Evolutionary conservation across 2,797 vertebrate genomes (phyloP), one percentile per base, ranked within the genome.

Genomic region (Chromis chromis): DNA sequence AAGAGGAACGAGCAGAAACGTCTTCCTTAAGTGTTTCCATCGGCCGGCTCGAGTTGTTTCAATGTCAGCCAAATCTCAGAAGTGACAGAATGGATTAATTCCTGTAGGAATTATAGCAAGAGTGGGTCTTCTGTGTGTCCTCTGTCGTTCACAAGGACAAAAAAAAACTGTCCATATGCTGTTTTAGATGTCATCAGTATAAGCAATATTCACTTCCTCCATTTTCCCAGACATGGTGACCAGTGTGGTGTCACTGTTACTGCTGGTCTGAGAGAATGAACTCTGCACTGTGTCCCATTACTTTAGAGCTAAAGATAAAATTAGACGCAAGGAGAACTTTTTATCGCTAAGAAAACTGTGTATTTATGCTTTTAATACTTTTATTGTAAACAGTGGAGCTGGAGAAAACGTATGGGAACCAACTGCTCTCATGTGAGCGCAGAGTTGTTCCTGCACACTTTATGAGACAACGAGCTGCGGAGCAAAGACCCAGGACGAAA

Each of bases 21-120:
- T 66, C 54, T 66, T 77, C 10, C 57, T 79, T 56, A 82, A 86
- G 72, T 74, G 64, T 79, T 78, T 72, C 42, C 17, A 70, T 12
- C 19, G 48, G 73, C 13, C 19, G 48, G 73, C 48, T 79, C 16
- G 55, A 68, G 72, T 78, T 40, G 25, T 56, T 40, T 83, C 86
- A 89, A 78, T 86, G 82, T 84, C 90, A 88, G 87, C 81, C 82
- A 87, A 86, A 87, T 39, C 67, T 83, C 73, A 40, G 28, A 62
- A 63, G 50, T 21, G 25, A 75, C 60, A 71, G 84, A 65, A 60
- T 79, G 61, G 74, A 85, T 88, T 83, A 46, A 83, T 78, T 78
- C 59, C 71, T 39, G 22, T 55, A 77, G 82, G 65, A 86, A 83
- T 86, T 63, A 73, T 53, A 61, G 74, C 44, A 61, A 79, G 74